Evolutionary conservation across 37 sponge, comb jelly and placozoan species (phyloP), one percentile per base, ranked within the genome.

Genomic region (Trichoplax adhaerens): DNA sequence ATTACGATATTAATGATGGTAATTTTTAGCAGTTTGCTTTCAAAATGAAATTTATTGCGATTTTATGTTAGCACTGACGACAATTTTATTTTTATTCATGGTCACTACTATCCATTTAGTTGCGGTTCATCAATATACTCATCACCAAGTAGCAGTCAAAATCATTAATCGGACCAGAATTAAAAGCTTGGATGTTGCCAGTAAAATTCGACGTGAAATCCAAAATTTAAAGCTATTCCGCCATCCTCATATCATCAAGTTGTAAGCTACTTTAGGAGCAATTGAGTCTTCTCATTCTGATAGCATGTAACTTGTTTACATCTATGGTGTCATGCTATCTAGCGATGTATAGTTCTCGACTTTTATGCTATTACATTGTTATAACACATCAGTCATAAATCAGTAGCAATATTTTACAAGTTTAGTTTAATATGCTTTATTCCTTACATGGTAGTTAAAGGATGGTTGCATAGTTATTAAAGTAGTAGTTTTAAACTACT

Each of bases 241-340:
- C 3, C 96, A 95, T 58, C 88, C 91, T 5, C 96, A 95, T 80
- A 90, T 95, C 66, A 95, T 95, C 72, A 95, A 95, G 70, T 74
- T 95, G 75, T 78, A 62, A 77, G 72, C 8, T 66, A 64, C 29
- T 60, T 5, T 12, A 71, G 8, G 62, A n/a, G 62, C 12, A 60
- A 12, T 12, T 60, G 12, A 60, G 12, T n/a, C 12, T 12, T 60
- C 62, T 12, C 62, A 12, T 12, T n/a, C 62, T 12, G 12, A 8
- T 12, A n/a, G 62, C 62, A 60, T 12, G 12, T n/a, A 60, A 8
- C 8, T 8, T 8, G 12, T 29, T 29, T 29, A 29, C 29, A 29
- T 29, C 29, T 29, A 29, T 29, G 29, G 29, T 29, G 29, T 29
- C 29, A 29, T 29, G 29, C 10, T 60, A 60, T 12, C 62, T 60